Evolutionary conservation across 2,888 invertebrate genomes (phyloP).

Genomic region (Ariolimax columbianus): DNA sequence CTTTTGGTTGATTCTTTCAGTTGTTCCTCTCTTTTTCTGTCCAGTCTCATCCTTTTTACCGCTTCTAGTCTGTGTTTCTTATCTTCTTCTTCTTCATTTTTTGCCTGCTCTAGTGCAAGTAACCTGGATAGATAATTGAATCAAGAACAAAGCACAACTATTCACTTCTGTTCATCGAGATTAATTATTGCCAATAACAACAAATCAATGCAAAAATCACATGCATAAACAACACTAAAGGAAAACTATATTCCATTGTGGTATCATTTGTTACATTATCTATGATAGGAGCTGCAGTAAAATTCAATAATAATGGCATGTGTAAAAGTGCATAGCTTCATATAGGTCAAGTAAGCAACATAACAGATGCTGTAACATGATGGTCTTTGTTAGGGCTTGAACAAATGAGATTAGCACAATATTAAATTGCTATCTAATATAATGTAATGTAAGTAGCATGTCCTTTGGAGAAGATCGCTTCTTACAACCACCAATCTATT

Average conservation of each 20-base stretch:
- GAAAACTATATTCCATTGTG: neutral
- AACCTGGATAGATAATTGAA: slow-evolving; percentile 30
- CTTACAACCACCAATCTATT: no score
- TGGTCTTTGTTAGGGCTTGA: no score
- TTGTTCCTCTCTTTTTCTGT: slow-evolving; percentile 67
- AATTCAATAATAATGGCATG: neutral
- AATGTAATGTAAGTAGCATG: no score
- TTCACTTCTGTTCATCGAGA: neutral
- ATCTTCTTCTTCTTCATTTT: slow-evolving; percentile 49
- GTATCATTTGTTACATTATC: neutral
- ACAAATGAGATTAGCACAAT: no score
- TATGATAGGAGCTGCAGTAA: neutral
- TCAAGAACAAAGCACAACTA: neutral
- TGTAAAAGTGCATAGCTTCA: no score
- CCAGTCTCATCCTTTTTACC: slow-evolving; percentile 63
- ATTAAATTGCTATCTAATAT: no score
- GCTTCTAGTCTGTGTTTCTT: slow-evolving; percentile 58
- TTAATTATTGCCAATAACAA: neutral
- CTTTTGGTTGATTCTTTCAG: slow-evolving; percentile 56
- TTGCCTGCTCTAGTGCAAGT: slow-evolving; percentile 38
- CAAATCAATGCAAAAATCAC: neutral
- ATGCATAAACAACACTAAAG: neutral
- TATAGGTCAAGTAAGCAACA: no score
- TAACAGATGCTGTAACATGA: no score
- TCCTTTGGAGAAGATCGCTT: no score